Percentiles rank a stretch among this genome's conserved stretches.
These are phyloP conservation scores for Tachysurus fulvidraco DNA, from an alignment of 2,113 vertebrate species.

Conservation along the genomic window DNA sequence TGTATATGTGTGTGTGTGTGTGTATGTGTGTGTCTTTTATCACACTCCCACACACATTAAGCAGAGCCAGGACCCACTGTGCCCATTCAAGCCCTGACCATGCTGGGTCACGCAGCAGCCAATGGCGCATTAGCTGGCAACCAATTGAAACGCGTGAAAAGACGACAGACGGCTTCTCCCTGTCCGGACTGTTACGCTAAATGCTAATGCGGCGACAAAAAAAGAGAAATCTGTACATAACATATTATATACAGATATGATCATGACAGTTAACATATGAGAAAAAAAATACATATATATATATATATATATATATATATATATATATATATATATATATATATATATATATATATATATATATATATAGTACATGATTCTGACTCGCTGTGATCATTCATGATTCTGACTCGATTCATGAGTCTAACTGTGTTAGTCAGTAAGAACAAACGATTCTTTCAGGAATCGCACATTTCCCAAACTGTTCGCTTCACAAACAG, in stretches of 20 bases:
- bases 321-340: too few relatives aligned
- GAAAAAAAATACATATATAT: too few relatives aligned
- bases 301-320: too few relatives aligned
- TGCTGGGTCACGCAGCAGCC: conserved; percentile 44
- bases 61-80: conserved; percentile 24
- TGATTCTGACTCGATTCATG: background rate
- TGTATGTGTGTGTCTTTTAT: conserved; percentile 3
- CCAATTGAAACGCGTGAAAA: background rate
- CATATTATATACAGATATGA: background rate
- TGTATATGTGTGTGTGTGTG: background rate
- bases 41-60: conserved; percentile 40
- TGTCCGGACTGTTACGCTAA: background rate
- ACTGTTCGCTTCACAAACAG: too few relatives aligned
- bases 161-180: background rate
- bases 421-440: background rate
- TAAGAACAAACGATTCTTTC: background rate
- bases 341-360: background rate
- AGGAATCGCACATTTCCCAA: background rate
- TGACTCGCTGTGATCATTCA: background rate
- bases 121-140: conserved; percentile 39
- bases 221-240: background rate
- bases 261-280: too few relatives aligned
- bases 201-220: background rate
- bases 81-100: conserved; percentile 35
- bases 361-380: background rate